These are phyloP conservation scores for Halictus quadricinctus DNA, from an alignment of 2,888 invertebrate species.

Conservation along the genomic window DNA sequence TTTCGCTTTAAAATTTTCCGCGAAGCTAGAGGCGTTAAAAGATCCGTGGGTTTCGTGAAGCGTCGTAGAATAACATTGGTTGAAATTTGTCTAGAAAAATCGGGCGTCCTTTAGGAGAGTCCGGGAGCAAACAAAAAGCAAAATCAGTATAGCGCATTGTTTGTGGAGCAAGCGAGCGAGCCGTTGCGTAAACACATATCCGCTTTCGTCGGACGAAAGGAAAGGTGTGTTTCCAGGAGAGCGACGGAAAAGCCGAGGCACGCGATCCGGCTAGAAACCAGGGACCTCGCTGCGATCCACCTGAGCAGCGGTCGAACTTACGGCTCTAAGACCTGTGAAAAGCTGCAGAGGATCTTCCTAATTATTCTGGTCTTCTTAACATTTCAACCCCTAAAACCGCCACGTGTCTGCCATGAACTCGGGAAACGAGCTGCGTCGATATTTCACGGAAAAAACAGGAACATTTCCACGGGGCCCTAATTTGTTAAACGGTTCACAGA, in stretches of 20 bases:
- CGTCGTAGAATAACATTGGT: not conserved
- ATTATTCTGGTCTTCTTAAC: not conserved
- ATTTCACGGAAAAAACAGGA: not conserved
- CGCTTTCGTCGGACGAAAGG: constrained; percentile 38
- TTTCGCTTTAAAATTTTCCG: too few relatives aligned
- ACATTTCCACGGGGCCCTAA: constrained; percentile 25
- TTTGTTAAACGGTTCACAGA: constrained; percentile 45
- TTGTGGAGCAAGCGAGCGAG: constrained; percentile 5
- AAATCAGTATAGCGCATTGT: constrained; percentile 31
- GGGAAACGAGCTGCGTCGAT: not conserved
- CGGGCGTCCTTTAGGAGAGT: not conserved
- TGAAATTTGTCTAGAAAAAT: not conserved
- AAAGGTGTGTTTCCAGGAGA: constrained; percentile 45
- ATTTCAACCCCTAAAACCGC: not conserved
- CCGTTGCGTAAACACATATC: constrained; percentile 16
- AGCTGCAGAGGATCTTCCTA: not conserved
- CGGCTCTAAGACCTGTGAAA: not conserved
- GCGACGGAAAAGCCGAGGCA: constrained; percentile 32
- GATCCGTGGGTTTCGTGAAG: not conserved
- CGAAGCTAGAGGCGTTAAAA: too few relatives aligned
- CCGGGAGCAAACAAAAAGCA: constrained; percentile 4
- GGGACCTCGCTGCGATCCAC: not conserved
- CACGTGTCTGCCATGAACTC: not conserved
- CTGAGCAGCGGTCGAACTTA: not conserved
- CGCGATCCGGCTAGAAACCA: not conserved